Evolutionary conservation across 2,888 invertebrate species (phyloP).

Genomic region (Colletes collaris): DNA sequence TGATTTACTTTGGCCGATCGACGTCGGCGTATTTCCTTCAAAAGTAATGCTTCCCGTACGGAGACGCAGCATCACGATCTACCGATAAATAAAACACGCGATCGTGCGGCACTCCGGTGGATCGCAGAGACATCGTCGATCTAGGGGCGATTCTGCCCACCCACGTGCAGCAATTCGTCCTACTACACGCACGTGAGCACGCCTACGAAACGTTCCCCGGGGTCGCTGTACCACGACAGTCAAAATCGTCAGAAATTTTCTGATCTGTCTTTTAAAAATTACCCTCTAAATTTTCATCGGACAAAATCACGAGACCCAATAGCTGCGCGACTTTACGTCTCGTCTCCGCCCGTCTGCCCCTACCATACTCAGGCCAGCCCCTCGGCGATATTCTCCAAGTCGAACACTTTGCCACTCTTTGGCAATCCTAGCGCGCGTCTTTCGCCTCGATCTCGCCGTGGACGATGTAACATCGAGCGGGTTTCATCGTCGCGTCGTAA

Average conservation of each 20-base stretch:
- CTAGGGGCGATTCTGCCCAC: conserved; percentile 52
- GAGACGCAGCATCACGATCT: conserved; percentile 35
- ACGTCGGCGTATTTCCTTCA: conserved; percentile 37
- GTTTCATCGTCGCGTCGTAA: conserved; percentile 17
- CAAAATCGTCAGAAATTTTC: too few relatives aligned
- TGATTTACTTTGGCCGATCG: conserved; percentile 50
- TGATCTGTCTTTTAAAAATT: too few relatives aligned
- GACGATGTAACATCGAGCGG: neutral
- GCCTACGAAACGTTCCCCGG: conserved; percentile 36
- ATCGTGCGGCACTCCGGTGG: conserved; percentile 41
- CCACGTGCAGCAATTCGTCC: conserved; percentile 59
- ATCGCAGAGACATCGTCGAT: conserved; percentile 55
- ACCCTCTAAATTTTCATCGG: too few relatives aligned
- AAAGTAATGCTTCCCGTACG: conserved; percentile 56
- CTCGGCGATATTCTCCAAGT: too few relatives aligned
- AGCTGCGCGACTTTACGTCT: too few relatives aligned
- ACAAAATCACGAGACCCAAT: too few relatives aligned
- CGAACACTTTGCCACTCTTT: too few relatives aligned
- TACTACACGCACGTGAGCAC: conserved; percentile 42
- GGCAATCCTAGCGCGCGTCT: too few relatives aligned
- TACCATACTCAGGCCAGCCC: too few relatives aligned
- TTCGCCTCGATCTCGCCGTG: neutral
- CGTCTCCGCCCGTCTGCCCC: too few relatives aligned
- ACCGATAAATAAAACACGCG: conserved; percentile 56
- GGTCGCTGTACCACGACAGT: conserved; percentile 10